Conservation (phyloP, 2,888 invertebrate genomes). For the Sarcophaga rosellei region DNA sequence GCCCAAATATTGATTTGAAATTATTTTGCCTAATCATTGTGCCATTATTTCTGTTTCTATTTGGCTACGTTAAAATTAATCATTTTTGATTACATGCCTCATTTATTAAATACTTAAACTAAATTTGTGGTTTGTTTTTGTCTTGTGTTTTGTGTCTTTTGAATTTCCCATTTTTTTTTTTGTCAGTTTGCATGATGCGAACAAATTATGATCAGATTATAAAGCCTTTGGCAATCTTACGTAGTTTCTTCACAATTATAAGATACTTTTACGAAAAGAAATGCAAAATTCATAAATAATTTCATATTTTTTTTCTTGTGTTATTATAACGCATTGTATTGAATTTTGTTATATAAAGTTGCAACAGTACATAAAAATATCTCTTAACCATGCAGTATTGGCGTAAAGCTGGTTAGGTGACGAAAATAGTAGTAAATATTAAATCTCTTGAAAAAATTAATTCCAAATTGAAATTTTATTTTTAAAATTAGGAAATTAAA, state of each 20-base stretch:
- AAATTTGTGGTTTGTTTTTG: not conserved
- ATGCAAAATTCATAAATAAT: slow-evolving; percentile 13
- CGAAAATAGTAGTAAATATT: too few species aligned
- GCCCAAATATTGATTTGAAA: slow-evolving; percentile 8
- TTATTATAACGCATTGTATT: not conserved
- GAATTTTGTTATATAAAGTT: not conserved
- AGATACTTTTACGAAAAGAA: not conserved
- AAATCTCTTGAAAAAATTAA: too few species aligned
- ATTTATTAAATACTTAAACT: slow-evolving; percentile 14
- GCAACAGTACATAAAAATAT: not conserved
- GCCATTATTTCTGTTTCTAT: not conserved
- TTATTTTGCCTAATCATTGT: not conserved
- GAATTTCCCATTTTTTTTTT: not conserved
- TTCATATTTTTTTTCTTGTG: not conserved
- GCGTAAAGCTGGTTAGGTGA: not conserved
- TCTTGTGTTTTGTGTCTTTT: not conserved
- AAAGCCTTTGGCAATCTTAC: slow-evolving; percentile 15
- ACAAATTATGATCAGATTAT: slow-evolving; percentile 22
- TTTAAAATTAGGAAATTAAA: too few species aligned
- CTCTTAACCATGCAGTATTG: not conserved
- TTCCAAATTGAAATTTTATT: too few species aligned
- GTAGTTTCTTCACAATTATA: not conserved
- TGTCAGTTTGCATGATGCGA: not conserved
- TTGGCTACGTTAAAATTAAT: not conserved
- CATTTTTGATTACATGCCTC: not conserved